Evolutionary conservation across 2,888 invertebrate species (phyloP).

Genomic region (Ariolimax columbianus): DNA sequence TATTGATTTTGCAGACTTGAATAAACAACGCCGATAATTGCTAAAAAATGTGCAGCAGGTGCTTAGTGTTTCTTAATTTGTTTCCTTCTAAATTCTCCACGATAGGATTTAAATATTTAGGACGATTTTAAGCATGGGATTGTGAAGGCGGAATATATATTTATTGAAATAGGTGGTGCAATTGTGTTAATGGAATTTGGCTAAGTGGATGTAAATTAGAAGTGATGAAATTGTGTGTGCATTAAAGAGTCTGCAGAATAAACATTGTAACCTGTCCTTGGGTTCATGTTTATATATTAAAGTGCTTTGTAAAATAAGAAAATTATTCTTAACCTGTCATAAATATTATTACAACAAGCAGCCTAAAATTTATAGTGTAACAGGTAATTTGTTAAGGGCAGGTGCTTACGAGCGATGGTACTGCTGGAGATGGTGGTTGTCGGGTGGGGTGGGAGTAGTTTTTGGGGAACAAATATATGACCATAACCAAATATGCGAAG

Average conservation of each 20-base stretch:
- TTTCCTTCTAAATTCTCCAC: not conserved
- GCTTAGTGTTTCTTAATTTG: not conserved
- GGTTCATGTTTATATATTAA: not conserved
- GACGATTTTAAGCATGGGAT: too few species aligned
- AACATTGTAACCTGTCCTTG: not conserved
- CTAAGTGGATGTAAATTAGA: not conserved
- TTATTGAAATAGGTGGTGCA: not conserved
- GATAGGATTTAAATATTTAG: not conserved
- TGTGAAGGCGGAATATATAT: not conserved
- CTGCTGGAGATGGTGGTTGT: too few species aligned
- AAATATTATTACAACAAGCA: not conserved
- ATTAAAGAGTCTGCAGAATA: not conserved
- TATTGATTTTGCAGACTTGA: slow-evolving; percentile 6
- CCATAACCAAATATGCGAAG: too few species aligned
- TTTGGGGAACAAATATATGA: too few species aligned
- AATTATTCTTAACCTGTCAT: not conserved
- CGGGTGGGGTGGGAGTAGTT: too few species aligned
- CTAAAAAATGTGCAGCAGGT: not conserved
- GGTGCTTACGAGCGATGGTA: too few species aligned
- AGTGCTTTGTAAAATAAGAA: not conserved
- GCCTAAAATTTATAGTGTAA: not conserved
- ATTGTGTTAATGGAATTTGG: not conserved
- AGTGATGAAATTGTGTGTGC: not conserved
- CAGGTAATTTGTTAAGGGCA: too few species aligned
- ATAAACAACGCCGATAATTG: not conserved